These are phyloP conservation scores for Myiotriccus ornatus DNA, from an alignment of 2,797 vertebrate genomes.

Conservation along the genomic window DNA sequence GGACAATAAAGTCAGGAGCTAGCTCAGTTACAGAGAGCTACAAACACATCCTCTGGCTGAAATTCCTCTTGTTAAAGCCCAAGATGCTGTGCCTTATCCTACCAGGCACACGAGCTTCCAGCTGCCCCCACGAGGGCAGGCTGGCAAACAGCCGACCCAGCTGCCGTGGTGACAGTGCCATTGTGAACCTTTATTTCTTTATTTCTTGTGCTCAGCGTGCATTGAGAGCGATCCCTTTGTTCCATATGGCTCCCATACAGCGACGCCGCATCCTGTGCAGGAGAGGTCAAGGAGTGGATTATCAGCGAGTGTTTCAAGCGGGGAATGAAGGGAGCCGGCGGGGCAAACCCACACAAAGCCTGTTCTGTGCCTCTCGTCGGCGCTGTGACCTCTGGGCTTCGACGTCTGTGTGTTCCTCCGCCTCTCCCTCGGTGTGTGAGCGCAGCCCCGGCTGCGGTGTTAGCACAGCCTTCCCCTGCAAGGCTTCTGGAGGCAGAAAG, in stretches of 20 bases:
- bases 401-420: neutral
- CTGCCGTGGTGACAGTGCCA: conserved; percentile 30
- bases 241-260: conserved; percentile 63
- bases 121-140: conserved; percentile 28
- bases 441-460: neutral
- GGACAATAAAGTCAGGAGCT: conserved; percentile 32
- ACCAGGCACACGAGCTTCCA: neutral
- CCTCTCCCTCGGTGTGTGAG: neutral
- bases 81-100: neutral
- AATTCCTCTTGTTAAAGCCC: neutral
- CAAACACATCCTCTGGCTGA: neutral
- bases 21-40: neutral
- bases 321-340: conserved; percentile 50
- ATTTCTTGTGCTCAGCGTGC: conserved; percentile 1
- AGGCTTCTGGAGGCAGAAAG: neutral
- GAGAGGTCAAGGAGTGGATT: conserved; percentile 63
- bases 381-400: neutral
- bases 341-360: conserved; percentile 45
- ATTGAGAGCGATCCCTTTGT: conserved; percentile 41
- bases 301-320: conserved; percentile 61
- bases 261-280: conserved; percentile 46
- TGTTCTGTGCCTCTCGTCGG: conserved; percentile 49
- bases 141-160: conserved; percentile 41
- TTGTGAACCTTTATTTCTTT: conserved; percentile 10
- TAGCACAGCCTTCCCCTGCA: conserved; percentile 1